Evolutionary conservation across 2,113 vertebrate species (phyloP), one percentile per base, ranked within the genome.

Genomic region (Leptosomus discolor): DNA sequence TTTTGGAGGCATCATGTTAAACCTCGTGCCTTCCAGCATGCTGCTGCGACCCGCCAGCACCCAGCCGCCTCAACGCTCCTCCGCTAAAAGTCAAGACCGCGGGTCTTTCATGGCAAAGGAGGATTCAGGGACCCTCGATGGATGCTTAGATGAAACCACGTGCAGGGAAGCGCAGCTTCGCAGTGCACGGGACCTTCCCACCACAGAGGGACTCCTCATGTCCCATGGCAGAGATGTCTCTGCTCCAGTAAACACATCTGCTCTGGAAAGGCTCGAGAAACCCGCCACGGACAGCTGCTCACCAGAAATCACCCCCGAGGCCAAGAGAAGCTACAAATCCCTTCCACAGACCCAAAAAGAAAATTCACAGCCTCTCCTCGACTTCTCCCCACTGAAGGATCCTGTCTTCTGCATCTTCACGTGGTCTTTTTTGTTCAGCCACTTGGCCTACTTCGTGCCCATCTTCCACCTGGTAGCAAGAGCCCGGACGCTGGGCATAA

Each of bases 321-420:
- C 95, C 77, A 29, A 29, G 27, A 78, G 95, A 3, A 39, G 58
- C 57, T 68, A 16, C 85, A 96, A 61, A 57, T 27, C 37, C 96
- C 81, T 50, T 39, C 89, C 32, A 27, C 16, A 3, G 2, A 16
- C 15, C 4, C 6, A 6, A 6, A 71, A 87, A 29, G 73, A 30
- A 32, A 54, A 36, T 64, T 2, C 29, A 4, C 82, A 95, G 68
- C 97, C 95, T 30, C 90, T 99, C 34, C 94, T 99, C 29, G 99
- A 99, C 88, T 97, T 98, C 71, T 99, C 99, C 37, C 98, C 99
- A 0, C 94, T 99, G 50, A 99, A 98, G 97, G 98, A 99, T 89
- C 99, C 99, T 5, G 91, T 99, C 92, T 99, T 99, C 94, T 99
- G 97, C 90, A 98, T 99, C 91, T 99, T 99, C 97, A 99, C 99